phyloP scores from a whole-genome alignment of 2,888 invertebrate species.

The Heliconius charithonia region DNA sequence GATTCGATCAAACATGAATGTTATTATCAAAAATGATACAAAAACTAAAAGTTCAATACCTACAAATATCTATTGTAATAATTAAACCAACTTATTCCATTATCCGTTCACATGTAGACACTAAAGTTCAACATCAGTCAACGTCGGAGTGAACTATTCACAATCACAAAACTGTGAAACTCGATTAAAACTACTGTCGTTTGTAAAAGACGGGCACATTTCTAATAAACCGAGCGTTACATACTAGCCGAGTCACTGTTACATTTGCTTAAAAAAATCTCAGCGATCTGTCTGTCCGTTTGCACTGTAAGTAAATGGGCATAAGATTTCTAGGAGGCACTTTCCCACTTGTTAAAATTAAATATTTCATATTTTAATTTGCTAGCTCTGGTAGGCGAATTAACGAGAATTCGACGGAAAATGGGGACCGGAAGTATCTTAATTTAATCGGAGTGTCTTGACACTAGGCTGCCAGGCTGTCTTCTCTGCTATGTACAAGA shows the following conservation, averaged over 20 bases:
- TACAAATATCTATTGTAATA: not conserved
- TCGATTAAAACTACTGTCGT: slow-evolving; percentile 71
- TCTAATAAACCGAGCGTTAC: slow-evolving; percentile 41
- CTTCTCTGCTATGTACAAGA: no score
- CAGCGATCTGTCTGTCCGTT: not conserved
- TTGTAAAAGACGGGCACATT: slow-evolving; percentile 55
- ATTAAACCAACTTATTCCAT: slow-evolving; percentile 9
- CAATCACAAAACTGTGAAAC: slow-evolving; percentile 63
- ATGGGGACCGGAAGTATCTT: no score
- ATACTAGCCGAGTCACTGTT: not conserved
- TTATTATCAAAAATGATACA: not conserved
- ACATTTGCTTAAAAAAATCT: not conserved
- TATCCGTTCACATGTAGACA: not conserved
- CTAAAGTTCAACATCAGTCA: slow-evolving; percentile 38
- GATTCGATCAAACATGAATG: no score
- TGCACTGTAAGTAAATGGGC: not conserved
- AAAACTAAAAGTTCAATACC: not conserved
- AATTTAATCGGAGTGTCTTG: not conserved
- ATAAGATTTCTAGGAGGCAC: not conserved
- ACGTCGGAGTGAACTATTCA: slow-evolving; percentile 55
- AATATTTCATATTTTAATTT: no score
- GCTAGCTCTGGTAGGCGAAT: no score
- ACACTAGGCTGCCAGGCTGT: not conserved
- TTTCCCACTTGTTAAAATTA: no score
- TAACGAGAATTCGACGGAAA: no score